Evolutionary conservation across 2,888 invertebrate genomes (phyloP).

Genomic region (Zygothrica quintamaculata): DNA sequence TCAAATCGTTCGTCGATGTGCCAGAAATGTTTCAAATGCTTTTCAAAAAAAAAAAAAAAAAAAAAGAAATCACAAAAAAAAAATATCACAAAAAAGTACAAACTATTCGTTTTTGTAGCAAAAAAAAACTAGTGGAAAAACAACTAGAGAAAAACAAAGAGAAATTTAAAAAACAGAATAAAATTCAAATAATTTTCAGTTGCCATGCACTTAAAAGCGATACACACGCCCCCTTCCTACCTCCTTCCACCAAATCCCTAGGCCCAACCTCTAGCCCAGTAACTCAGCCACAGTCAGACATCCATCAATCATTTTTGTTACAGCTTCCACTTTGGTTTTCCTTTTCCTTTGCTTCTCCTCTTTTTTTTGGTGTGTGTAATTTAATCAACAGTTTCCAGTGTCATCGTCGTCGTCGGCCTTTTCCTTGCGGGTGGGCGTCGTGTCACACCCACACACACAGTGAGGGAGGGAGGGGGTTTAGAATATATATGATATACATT

Average conservation of each 20-base stretch:
- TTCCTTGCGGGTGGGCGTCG: slow-evolving; percentile 60
- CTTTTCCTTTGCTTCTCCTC: slow-evolving; percentile 11
- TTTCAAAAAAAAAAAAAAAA: slow-evolving; percentile 49
- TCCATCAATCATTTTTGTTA: slow-evolving; percentile 70
- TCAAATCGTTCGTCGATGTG: slow-evolving; percentile 68
- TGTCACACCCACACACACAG: slow-evolving; percentile 23
- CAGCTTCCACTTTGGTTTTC: slow-evolving; percentile 41
- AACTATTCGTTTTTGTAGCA: slow-evolving; percentile 35
- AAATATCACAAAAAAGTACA: slow-evolving; percentile 32
- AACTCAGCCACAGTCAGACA: slow-evolving; percentile 31
- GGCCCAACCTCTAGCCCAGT: slow-evolving; percentile 18
- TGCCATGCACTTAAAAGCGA: slow-evolving; percentile 65
- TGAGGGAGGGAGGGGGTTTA: neutral
- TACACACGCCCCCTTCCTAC: slow-evolving; percentile 2
- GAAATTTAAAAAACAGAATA: slow-evolving; percentile 22
- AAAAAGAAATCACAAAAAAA: too few relatives aligned
- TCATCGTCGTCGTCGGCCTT: slow-evolving; percentile 44
- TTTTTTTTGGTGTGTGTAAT: slow-evolving; percentile 55
- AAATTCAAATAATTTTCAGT: slow-evolving; percentile 48
- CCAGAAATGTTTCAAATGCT: slow-evolving; percentile 79
- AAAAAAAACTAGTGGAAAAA: slow-evolving; percentile 16
- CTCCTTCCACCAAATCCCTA: slow-evolving; percentile 18
- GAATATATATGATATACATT: slow-evolving; percentile 56
- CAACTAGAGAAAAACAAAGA: slow-evolving; percentile 21
- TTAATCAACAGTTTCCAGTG: slow-evolving; percentile 72